phyloP scores from a whole-genome alignment of 1,140 invertebrate genomes.

The Euwallacea fornicatus region DNA sequence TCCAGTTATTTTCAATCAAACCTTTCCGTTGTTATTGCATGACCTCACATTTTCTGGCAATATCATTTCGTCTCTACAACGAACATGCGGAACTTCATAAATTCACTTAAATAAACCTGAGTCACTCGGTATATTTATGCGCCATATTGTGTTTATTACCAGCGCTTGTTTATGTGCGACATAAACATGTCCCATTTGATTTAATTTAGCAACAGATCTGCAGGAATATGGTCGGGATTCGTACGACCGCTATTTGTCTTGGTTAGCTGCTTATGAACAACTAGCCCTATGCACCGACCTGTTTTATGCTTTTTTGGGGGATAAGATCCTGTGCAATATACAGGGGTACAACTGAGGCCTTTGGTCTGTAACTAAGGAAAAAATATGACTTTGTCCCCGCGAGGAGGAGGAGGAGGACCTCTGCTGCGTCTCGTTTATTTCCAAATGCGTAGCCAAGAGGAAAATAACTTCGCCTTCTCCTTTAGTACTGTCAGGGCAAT shows the following conservation, averaged over 20 bases:
- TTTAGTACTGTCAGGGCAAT: too few species aligned
- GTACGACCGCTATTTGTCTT: constrained; percentile 6
- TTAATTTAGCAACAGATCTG: constrained; percentile 13
- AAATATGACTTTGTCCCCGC: too few species aligned
- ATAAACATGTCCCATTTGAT: constrained; percentile 18
- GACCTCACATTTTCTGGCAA: too few species aligned
- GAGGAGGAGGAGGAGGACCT: too few species aligned
- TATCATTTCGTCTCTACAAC: background rate
- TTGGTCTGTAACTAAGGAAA: too few species aligned
- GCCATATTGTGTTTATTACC: constrained; percentile 12
- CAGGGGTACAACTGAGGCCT: too few species aligned
- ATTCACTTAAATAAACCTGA: constrained; percentile 7
- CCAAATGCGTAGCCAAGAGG: too few species aligned
- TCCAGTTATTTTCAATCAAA: too few species aligned
- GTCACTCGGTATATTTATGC: constrained; percentile 11
- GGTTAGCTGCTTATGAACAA: background rate
- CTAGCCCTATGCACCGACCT: background rate
- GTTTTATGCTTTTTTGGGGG: background rate
- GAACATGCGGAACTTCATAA: background rate
- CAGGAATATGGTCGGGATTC: constrained; percentile 10
- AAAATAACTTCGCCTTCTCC: too few species aligned
- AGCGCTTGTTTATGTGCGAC: constrained; percentile 6
- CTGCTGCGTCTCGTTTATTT: too few species aligned
- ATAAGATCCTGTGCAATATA: background rate
- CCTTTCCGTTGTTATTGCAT: too few species aligned